Evolutionary conservation across 2,797 vertebrate genomes (phyloP).

Genomic region (Poecilia wingei): DNA sequence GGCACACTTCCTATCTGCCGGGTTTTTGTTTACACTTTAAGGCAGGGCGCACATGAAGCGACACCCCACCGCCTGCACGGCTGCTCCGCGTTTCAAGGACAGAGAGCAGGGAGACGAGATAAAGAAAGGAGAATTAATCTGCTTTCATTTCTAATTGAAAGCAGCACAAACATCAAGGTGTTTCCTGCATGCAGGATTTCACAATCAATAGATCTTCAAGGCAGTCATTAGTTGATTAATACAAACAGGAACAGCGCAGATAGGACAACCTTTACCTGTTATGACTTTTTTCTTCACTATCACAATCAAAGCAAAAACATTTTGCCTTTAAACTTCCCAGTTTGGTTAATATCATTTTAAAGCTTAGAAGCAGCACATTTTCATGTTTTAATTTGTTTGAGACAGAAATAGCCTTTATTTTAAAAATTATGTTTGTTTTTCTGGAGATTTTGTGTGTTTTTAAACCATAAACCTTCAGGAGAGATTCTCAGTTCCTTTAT

Average conservation of each 20-base stretch:
- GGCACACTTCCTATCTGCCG: slow-evolving; percentile 1
- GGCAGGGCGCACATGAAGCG: not conserved
- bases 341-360: not conserved
- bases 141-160: slow-evolving; percentile 20
- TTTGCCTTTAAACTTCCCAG: not conserved
- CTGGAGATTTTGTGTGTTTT: not conserved
- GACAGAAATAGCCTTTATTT: not conserved
- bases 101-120: not conserved
- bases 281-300: not conserved
- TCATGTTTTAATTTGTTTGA: not conserved
- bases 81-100: slow-evolving; percentile 27
- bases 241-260: not conserved
- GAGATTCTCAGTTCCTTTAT: not conserved
- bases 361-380: not conserved
- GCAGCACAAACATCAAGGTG: slow-evolving; percentile 18
- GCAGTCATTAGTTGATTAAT: slow-evolving; percentile 38
- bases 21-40: slow-evolving; percentile 44
- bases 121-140: slow-evolving; percentile 22
- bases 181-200: not conserved
- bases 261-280: not conserved
- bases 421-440: not conserved
- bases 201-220: slow-evolving; percentile 27
- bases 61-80: not conserved
- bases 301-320: not conserved
- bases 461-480: not conserved